Percentiles rank a stretch among this genome's conserved stretches.
These are phyloP conservation scores for Pipistrellus kuhlii DNA, from an alignment of 2,797 vertebrate genomes.

Conservation along the genomic window DNA sequence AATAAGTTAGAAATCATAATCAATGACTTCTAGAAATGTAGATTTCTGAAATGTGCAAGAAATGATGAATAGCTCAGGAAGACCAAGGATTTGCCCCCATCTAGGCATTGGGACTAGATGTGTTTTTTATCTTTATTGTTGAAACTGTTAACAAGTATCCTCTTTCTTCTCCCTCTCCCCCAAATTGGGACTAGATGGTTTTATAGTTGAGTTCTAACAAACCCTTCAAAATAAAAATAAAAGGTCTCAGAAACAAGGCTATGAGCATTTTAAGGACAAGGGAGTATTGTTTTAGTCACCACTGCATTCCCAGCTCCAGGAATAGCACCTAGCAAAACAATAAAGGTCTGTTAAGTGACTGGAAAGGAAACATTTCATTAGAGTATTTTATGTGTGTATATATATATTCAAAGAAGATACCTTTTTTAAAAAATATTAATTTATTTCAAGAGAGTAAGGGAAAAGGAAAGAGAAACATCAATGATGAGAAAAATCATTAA, in stretches of 20 bases:
- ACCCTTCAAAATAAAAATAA: constrained; percentile 19
- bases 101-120: neutral
- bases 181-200: neutral
- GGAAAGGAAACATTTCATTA: constrained; percentile 37
- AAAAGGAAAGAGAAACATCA: no score
- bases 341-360: constrained; percentile 3
- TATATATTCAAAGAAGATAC: constrained; percentile 51
- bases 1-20: constrained; percentile 37
- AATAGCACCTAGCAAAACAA: neutral
- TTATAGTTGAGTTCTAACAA: constrained; percentile 28
- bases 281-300: neutral
- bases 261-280: neutral
- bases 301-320: neutral
- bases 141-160: no score
- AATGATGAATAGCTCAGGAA: constrained; percentile 30
- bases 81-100: neutral
- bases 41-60: constrained; percentile 46
- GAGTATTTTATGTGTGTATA: neutral
- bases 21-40: constrained; percentile 1
- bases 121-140: neutral
- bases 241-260: constrained; percentile 19
- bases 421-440: neutral
- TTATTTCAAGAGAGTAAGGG: no score
- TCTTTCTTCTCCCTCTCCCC: neutral
- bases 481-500: no score